Evolutionary conservation across 1,140 invertebrate genomes (phyloP).

Genomic region (Caenorhabditis brenneri): DNA sequence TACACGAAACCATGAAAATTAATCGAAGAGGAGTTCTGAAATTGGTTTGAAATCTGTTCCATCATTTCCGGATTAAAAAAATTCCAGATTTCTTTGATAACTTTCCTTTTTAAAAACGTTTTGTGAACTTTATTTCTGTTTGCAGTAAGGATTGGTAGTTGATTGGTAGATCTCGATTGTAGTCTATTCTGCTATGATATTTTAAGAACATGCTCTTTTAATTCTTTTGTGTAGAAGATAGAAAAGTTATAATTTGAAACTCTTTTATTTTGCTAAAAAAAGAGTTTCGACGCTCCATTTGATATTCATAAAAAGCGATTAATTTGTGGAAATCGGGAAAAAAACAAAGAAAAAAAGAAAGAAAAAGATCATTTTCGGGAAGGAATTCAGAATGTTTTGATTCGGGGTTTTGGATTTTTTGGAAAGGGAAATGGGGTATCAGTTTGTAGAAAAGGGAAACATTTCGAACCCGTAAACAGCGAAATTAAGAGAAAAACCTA

Average conservation of each 20-base stretch:
- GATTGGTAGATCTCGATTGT: no score
- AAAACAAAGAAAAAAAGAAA: neutral
- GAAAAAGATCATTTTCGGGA: neutral
- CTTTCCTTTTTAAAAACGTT: no score
- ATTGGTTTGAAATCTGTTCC: no score
- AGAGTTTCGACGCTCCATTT: neutral
- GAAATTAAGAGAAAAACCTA: slow-evolving; percentile 38
- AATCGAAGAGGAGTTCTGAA: no score
- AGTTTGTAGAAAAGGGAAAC: neutral
- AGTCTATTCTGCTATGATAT: no score
- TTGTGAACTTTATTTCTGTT: no score
- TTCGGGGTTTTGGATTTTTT: slow-evolving; percentile 4
- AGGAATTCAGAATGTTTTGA: slow-evolving; percentile 30
- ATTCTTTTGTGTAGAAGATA: no score
- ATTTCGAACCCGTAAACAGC: neutral
- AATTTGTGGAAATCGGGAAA: neutral
- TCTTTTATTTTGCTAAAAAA: neutral
- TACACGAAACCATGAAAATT: no score
- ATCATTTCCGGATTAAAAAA: no score
- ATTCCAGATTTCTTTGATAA: no score
- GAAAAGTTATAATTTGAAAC: neutral
- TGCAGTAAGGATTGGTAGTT: no score
- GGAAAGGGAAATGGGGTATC: neutral
- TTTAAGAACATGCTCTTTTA: no score
- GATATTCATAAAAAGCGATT: slow-evolving; percentile 33